A percentile compares a stretch with the other conserved stretches of the same genome.
Conservation (phyloP, 2,113 vertebrate species). For the Pteropus alecto region DNA sequence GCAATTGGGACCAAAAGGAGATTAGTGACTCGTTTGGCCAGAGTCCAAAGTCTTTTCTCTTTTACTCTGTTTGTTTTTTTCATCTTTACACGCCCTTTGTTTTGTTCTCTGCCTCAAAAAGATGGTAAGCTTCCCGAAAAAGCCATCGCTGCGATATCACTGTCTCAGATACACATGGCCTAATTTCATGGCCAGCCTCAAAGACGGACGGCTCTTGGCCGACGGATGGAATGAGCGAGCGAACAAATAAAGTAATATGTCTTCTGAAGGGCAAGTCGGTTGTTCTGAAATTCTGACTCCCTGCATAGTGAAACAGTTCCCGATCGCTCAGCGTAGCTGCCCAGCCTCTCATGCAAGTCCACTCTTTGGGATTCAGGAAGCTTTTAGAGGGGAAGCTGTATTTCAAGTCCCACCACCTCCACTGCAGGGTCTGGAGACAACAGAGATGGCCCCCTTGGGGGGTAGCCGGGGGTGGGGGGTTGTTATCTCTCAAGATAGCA, state of each 20-base stretch:
- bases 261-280: background rate
- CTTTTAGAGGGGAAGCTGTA: background rate
- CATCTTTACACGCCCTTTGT: background rate
- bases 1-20: background rate
- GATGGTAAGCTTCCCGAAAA: background rate
- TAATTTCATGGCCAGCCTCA: background rate
- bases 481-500: background rate
- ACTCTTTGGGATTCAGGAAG: background rate
- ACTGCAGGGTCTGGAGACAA: background rate
- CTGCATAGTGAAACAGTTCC: background rate
- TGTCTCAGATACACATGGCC: background rate
- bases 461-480: background rate
- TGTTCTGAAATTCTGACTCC: background rate
- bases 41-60: background rate
- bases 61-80: conserved; percentile 16
- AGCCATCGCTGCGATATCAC: background rate
- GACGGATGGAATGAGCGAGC: background rate
- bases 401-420: background rate
- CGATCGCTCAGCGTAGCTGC: rapidly evolving
- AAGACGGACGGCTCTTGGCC: background rate
- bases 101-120: background rate
- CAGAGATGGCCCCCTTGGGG: background rate
- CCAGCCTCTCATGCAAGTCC: background rate
- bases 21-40: conserved; percentile 24
- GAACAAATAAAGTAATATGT: background rate